Base-by-base conservation (phyloP, 1,140 invertebrate genomes). In the Drosophila ohnishii region DNA sequence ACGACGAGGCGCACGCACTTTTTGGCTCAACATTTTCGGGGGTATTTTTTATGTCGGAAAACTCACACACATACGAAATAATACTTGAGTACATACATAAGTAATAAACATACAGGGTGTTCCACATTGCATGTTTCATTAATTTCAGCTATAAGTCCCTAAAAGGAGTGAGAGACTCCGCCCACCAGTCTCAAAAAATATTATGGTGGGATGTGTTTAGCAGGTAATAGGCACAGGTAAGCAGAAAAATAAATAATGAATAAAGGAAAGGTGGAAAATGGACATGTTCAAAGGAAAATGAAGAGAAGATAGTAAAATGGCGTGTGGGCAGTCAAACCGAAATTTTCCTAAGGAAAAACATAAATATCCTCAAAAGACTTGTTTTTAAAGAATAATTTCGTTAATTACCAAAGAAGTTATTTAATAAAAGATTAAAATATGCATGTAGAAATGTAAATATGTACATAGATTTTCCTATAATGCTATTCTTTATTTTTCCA, bases 1-100 rank as follows among this genome's bases (percentile, higher is more conserved):
- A 40, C 19, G 39, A 42, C 56, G 71, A 82, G 80, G 80, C 80
- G 80, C 80, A 83, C 80, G 80, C 80, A 84, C 76, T 80, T 83
- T 84, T 67, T 50, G 53, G 44, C 35, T 61, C 47, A 59, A 35
- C 10, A 62, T 73, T 83, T 80, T 84, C 76, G 80, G 80, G 80
- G 80, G 48, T 83, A 84, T 79, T 72, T 84, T 83, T 71, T 67
- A 64, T 47, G 45, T 19, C 48, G 32, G 37, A 55, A 71, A 25
- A 72, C 57, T 53, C 19, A 57, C 40, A 55, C 28, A 40, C 25
- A 37, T 10, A 44, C 1, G 3, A 28, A 44, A 37, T 30, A 63
- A 53, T 25, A 55, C 35, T 34, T 16, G 25, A 25, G n/a, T 34
- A 59, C 19, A 35, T 66, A 71, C 28, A 35, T 67, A 71, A 28